Conservation (phyloP, 2,113 vertebrate species). For the Prionailurus viverrinus region DNA sequence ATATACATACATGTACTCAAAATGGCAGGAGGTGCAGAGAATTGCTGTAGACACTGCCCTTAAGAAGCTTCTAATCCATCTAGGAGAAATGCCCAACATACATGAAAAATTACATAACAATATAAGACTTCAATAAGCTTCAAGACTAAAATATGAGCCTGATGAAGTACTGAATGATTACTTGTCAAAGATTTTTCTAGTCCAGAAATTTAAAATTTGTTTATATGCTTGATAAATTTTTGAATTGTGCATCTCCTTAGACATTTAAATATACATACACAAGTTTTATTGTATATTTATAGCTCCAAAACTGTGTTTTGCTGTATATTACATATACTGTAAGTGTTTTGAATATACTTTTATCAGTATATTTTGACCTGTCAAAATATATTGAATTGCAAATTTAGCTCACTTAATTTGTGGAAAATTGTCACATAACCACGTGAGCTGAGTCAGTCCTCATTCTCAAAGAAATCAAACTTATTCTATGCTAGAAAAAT, state of each 20-base stretch:
- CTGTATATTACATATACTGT: neutral
- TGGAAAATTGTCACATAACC: slow-evolving; percentile 20
- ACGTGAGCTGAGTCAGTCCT: neutral
- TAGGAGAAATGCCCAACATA: neutral
- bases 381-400: neutral
- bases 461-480: neutral
- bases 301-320: neutral
- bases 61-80: neutral
- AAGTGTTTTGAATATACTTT: slow-evolving; percentile 29
- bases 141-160: neutral
- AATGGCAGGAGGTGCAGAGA: no score
- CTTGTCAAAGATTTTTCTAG: neutral
- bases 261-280: neutral
- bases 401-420: neutral
- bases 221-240: neutral
- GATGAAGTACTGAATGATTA: neutral
- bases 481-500: neutral
- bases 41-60: neutral
- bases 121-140: neutral
- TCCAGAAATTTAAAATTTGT: neutral
- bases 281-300: neutral
- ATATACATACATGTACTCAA: neutral
- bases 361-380: neutral
- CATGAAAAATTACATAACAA: neutral
- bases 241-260: neutral